Percentiles rank a stretch among this genome's conserved stretches.
Evolutionary conservation across 2,113 vertebrate species (phyloP).

Genomic region (Antechinus flavipes): DNA sequence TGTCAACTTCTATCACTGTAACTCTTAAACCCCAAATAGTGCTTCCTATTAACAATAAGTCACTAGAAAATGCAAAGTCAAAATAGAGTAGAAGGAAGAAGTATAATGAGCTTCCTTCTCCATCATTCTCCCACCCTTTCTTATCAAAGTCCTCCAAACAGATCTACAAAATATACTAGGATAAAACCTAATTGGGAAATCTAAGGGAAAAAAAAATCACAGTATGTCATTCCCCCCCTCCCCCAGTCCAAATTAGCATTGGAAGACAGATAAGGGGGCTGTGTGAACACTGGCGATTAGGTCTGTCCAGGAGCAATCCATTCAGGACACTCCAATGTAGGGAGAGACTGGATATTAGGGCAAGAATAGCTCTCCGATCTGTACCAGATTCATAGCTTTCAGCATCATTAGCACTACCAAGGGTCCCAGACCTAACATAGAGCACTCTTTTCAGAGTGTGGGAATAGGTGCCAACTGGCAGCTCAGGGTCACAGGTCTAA

Average conservation of each 20-base stretch:
- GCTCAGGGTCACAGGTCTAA: neutral
- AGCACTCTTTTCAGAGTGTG: neutral
- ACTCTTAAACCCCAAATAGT: neutral
- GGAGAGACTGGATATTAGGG: neutral
- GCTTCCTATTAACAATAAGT: neutral
- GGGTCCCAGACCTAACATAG: neutral
- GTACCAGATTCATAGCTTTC: neutral
- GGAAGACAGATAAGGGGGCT: neutral
- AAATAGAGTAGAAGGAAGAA: neutral
- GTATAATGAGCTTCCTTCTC: neutral
- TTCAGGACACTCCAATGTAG: neutral
- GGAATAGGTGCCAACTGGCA: neutral
- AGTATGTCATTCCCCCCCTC: neutral
- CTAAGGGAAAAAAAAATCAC: neutral
- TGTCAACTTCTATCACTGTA: neutral
- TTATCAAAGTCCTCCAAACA: neutral
- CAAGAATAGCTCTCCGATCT: neutral
- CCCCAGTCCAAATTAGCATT: neutral
- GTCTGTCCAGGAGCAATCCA: neutral
- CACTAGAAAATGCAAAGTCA: neutral
- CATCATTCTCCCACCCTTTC: neutral
- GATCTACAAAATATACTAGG: neutral
- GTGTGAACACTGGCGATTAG: neutral
- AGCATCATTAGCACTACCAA: neutral
- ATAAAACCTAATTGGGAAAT: neutral